Base-by-base conservation (phyloP, 2,888 invertebrate species). In the Anoncus sp. region DNA sequence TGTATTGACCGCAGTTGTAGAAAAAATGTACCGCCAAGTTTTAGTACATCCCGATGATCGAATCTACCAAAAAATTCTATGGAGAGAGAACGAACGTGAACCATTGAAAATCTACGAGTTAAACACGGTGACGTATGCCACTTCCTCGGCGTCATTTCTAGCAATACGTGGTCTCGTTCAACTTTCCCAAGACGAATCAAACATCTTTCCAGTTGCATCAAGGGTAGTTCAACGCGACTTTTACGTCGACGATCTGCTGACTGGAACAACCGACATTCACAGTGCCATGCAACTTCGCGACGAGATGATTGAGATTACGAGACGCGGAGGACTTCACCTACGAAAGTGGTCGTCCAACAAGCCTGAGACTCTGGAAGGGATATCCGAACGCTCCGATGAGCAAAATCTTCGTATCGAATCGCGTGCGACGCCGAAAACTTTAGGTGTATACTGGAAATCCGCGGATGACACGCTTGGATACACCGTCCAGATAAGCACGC, bases 241-340 rank as follows among this genome's bases (percentile, higher is more conserved):
- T 16, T 87, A 88, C 51, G 84, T 88, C 5, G 86, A 88, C 57
- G 87, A 87, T 57, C 45, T 85, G 0, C 27, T 86, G 10, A 74
- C 81, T 0, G 85, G 85, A 9, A 74, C 78, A 1, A 6, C 59
- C 12, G 57, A 53, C 4, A 6, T 14, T 1, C 47, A 65, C 10
- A 66, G 73, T 10, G 78, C 73, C 0, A 10, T 53, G 10, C 12
- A 16, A 20, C 38, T 70, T 0, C 62, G 75, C 7, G 22, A 75
- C n/a, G 65, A 81, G 45, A 9, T 75, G 2, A 66, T 31, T 14
- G 12, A 57, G 7, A 31, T 31, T 31, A 31, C 3, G 31, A 31
- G 31, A 5, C 31, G 45, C 14, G 77, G 73, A 1, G 73, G 75
- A 6, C 63, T 81, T 12, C 72, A 65, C 16, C 51, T 79, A 9